Evolutionary conservation across 2,797 vertebrate species (phyloP).

Genomic region (Falco cherrug): DNA sequence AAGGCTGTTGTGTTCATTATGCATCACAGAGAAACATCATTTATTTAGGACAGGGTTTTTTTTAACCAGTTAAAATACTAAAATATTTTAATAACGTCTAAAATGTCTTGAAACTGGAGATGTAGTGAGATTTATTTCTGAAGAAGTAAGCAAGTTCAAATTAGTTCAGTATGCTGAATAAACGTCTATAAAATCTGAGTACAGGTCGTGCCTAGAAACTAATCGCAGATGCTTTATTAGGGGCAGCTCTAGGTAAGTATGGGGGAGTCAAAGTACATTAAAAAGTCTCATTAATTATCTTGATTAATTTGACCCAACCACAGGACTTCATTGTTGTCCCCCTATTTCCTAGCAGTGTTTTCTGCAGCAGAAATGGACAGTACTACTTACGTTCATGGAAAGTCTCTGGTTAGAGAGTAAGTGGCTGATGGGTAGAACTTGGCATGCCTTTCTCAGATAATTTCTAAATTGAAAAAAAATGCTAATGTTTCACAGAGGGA

Average conservation of each 20-base stretch:
- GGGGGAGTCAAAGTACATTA: not conserved
- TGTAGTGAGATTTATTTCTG: not conserved
- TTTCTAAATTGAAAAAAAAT: not conserved
- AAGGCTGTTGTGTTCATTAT: not conserved
- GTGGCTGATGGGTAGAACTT: not conserved
- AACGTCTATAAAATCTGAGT: not conserved
- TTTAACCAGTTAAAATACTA: not conserved
- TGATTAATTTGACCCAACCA: not conserved
- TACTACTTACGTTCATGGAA: not conserved
- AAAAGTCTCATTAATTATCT: not conserved
- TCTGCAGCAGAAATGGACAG: not conserved
- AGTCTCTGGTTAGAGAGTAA: not conserved
- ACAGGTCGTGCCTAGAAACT: not conserved
- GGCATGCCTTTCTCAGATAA: not conserved
- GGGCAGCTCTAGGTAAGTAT: not conserved
- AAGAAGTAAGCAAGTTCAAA: not conserved
- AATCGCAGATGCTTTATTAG: not conserved
- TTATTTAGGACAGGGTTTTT: not conserved
- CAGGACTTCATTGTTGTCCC: not conserved
- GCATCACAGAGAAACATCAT: not conserved
- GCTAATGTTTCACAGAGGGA: not conserved
- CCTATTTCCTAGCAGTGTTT: not conserved
- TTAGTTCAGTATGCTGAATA: not conserved
- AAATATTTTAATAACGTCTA: not conserved
- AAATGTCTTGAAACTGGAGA: not conserved